Conservation (phyloP, 2,888 invertebrate genomes). For the Limnephilus rhombicus region DNA sequence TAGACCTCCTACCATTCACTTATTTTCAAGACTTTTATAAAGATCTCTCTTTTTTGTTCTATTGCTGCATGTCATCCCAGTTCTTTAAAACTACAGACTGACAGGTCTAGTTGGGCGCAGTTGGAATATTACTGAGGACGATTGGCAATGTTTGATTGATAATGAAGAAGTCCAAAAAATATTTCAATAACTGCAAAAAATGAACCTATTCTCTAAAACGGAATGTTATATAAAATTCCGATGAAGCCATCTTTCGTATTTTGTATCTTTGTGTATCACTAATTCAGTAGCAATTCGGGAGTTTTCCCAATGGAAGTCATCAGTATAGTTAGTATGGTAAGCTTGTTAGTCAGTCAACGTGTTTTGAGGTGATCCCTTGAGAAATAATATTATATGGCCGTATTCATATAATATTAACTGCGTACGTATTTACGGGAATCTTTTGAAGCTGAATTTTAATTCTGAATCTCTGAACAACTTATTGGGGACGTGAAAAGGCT, state of each 20-base stretch:
- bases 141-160: background rate
- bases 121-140: background rate
- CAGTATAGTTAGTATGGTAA: conserved; percentile 14
- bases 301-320: conserved; percentile 41
- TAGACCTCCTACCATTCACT: too few relatives aligned
- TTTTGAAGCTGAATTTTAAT: background rate
- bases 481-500: background rate
- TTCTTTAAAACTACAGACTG: background rate
- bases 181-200: too few relatives aligned
- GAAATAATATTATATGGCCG: background rate
- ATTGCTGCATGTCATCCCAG: background rate
- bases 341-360: conserved; percentile 12
- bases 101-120: background rate
- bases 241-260: background rate
- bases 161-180: too few relatives aligned
- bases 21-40: background rate
- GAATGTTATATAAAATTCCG: background rate
- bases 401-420: background rate
- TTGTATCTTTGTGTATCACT: background rate
- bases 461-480: background rate
- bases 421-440: background rate
- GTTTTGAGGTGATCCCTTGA: conserved; percentile 18
- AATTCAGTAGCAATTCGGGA: conserved; percentile 27
- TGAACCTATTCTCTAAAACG: background rate
- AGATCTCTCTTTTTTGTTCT: background rate